These are phyloP conservation scores for Pseudochirops corinnae DNA, from an alignment of 2,797 vertebrate genomes.

Conservation along the genomic window DNA sequence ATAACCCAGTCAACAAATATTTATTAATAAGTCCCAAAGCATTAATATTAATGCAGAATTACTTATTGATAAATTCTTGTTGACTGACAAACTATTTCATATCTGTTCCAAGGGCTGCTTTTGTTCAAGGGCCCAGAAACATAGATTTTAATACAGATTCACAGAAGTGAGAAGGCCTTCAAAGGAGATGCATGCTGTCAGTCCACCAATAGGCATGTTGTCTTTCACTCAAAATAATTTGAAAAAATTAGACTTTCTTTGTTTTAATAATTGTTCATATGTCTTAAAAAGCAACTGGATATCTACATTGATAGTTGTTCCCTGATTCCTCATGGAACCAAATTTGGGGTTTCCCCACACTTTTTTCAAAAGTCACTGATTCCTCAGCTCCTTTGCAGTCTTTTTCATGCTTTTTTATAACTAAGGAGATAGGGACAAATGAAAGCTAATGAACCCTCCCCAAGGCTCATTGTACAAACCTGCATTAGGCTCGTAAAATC, in stretches of 20 bases:
- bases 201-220: not conserved
- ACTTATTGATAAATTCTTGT: not conserved
- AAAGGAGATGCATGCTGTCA: not conserved
- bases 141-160: not conserved
- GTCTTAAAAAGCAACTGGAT: not conserved
- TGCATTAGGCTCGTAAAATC: not conserved
- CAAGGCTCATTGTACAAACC: slow-evolving; percentile 1
- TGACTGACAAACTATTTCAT: not conserved
- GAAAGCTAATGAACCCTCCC: not conserved
- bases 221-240: not conserved
- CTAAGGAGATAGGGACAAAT: not conserved
- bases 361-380: not conserved
- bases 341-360: not conserved
- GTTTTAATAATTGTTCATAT: not conserved
- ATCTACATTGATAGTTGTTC: not conserved
- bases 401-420: not conserved
- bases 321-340: not conserved
- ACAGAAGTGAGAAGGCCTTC: not conserved
- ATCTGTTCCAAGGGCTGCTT: not conserved
- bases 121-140: not conserved
- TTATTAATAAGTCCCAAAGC: not conserved
- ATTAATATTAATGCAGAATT: not conserved
- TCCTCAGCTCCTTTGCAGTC: not conserved
- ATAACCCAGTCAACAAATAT: not conserved
- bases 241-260: not conserved